phyloP scores from a whole-genome alignment of 1,140 invertebrate genomes.

The Globodera rostochiensis region DNA sequence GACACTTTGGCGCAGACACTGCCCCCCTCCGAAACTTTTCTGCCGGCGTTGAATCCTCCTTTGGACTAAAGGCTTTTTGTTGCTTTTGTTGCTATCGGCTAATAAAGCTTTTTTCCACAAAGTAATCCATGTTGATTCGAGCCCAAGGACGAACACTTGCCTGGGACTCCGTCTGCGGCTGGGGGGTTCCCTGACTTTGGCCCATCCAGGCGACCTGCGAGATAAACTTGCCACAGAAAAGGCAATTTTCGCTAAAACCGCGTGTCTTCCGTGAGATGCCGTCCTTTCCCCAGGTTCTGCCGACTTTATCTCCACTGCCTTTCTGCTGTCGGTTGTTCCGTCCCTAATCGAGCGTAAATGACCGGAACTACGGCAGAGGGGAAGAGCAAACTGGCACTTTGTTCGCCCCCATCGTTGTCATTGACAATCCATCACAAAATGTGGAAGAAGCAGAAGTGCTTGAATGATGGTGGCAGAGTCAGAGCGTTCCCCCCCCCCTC shows the following conservation, averaged over 20 bases:
- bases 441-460: background rate
- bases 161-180: background rate
- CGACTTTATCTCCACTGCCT: background rate
- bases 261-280: background rate
- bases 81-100: background rate
- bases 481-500: background rate
- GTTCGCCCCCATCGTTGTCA: background rate
- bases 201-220: background rate
- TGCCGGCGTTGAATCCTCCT: constrained; percentile 11
- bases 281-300: background rate
- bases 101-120: no score
- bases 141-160: background rate
- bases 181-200: constrained; percentile 2
- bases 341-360: constrained; percentile 5
- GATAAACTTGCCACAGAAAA: background rate
- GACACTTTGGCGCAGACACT: background rate
- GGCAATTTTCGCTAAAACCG: background rate
- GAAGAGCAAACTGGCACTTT: background rate
- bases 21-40: constrained; percentile 2
- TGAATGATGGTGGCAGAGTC: background rate
- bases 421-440: background rate
- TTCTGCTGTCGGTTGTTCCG: background rate
- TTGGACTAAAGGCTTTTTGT: background rate
- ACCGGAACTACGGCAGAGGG: background rate
- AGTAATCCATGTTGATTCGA: no score